A percentile compares a stretch with the other conserved stretches of the same genome.
phyloP scores from a whole-genome alignment of 2,888 invertebrate genomes.

The Subacronicta megacephala region DNA sequence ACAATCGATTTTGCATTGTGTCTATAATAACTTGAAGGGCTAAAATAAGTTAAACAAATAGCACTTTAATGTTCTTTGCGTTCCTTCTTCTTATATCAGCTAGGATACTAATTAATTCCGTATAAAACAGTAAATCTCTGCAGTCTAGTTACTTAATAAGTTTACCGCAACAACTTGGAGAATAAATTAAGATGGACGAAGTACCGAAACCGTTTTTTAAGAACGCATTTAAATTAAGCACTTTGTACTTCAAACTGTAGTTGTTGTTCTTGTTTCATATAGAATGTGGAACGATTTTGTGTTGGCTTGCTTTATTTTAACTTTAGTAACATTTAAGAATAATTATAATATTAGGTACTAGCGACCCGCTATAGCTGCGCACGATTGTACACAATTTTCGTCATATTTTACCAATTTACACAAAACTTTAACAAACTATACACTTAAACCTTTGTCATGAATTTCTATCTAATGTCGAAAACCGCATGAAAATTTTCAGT shows the following conservation, averaged over 20 bases:
- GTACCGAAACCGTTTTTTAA: conserved; percentile 13
- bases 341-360: too few relatives aligned
- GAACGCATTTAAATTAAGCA: conserved; percentile 23
- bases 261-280: not conserved
- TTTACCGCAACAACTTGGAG: conserved; percentile 28
- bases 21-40: too few relatives aligned
- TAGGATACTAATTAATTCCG: conserved; percentile 25
- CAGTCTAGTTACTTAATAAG: conserved; percentile 37
- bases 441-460: too few relatives aligned
- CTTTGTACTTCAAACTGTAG: conserved; percentile 4
- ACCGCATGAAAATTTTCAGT: too few relatives aligned
- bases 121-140: conserved; percentile 25
- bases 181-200: conserved; percentile 33
- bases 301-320: not conserved
- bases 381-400: too few relatives aligned
- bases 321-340: too few relatives aligned
- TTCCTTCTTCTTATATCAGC: conserved; percentile 4
- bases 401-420: too few relatives aligned
- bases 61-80: conserved; percentile 1
- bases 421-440: too few relatives aligned
- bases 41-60: not conserved
- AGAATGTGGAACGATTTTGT: too few relatives aligned
- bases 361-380: too few relatives aligned
- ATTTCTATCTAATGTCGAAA: too few relatives aligned
- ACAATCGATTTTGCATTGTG: too few relatives aligned